Percentiles rank a stretch among this genome's conserved stretches.
phyloP scores from a whole-genome alignment of 2,888 invertebrate genomes.

The Papilio elwesi region DNA sequence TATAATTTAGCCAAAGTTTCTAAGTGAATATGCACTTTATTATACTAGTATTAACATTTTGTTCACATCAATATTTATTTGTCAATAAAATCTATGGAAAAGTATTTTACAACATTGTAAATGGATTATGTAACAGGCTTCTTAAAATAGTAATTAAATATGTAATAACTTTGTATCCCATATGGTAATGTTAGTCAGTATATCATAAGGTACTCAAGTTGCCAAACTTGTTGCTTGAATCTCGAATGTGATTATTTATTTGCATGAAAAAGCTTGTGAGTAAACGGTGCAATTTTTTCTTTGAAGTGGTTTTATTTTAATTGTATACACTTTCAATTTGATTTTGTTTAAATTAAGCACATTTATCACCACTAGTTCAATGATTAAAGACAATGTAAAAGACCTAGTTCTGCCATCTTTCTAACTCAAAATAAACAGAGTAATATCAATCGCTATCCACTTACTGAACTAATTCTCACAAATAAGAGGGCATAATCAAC shows the following conservation, averaged over 20 bases:
- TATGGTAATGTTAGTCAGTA: conserved; percentile 39
- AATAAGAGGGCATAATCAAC: no score
- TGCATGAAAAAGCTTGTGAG: conserved; percentile 78
- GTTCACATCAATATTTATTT: conserved; percentile 14
- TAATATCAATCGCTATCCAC: no score
- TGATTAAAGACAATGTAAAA: no score
- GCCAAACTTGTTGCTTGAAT: conserved; percentile 57
- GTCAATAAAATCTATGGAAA: conserved; percentile 7
- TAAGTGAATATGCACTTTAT: conserved; percentile 25
- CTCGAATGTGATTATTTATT: conserved; percentile 71
- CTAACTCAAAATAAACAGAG: no score
- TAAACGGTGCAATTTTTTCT: conserved; percentile 79
- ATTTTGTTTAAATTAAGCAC: no score
- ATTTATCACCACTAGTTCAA: no score
- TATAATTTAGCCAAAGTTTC: conserved; percentile 40
- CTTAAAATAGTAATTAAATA: conserved; percentile 20
- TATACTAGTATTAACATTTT: conserved; percentile 24
- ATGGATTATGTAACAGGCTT: conserved; percentile 14
- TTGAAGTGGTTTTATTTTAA: conserved; percentile 52
- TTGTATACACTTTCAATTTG: neutral
- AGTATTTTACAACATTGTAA: conserved; percentile 3
- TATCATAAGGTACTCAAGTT: conserved; percentile 51
- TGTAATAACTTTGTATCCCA: conserved; percentile 5
- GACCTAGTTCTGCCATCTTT: no score
- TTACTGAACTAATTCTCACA: no score